Evolutionary conservation across 2,888 invertebrate species (phyloP).

Genomic region (Suillia variegata): DNA sequence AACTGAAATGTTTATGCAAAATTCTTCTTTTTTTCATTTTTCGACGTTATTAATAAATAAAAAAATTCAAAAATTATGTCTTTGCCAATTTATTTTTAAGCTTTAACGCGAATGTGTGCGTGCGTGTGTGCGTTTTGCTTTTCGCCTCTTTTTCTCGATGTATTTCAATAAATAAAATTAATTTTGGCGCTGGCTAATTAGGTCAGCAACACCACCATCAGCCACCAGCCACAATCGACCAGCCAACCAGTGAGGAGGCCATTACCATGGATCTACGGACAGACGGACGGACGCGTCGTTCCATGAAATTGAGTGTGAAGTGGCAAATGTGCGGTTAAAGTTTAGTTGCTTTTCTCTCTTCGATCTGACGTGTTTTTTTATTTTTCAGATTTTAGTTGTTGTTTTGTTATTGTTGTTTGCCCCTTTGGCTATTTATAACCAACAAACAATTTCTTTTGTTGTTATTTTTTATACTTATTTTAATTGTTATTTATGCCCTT

Average conservation of each 20-base stretch:
- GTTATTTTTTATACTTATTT: background rate
- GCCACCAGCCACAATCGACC: background rate
- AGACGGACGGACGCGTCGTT: background rate
- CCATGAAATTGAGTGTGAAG: slow-evolving; percentile 16
- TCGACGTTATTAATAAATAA: too few relatives aligned
- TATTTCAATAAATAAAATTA: slow-evolving; percentile 1
- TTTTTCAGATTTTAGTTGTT: background rate
- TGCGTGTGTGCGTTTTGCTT: background rate
- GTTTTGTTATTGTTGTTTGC: too few relatives aligned
- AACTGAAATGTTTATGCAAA: too few relatives aligned
- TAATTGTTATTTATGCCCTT: background rate
- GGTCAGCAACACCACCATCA: slow-evolving; percentile 8
- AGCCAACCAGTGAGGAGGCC: background rate
- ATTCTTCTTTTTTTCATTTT: too few relatives aligned
- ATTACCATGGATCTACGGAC: slow-evolving; percentile 1
- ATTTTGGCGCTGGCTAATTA: slow-evolving; percentile 3
- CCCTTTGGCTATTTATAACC: slow-evolving; percentile 7
- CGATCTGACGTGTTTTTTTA: background rate
- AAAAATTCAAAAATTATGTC: too few relatives aligned
- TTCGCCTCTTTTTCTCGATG: background rate
- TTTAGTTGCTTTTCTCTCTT: background rate
- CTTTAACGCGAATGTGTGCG: background rate
- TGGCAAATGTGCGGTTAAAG: slow-evolving; percentile 7
- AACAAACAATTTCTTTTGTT: background rate
- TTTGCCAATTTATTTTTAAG: background rate